These are phyloP conservation scores for Crepidodera aurea DNA, from an alignment of 2,888 invertebrate genomes.

Conservation along the genomic window DNA sequence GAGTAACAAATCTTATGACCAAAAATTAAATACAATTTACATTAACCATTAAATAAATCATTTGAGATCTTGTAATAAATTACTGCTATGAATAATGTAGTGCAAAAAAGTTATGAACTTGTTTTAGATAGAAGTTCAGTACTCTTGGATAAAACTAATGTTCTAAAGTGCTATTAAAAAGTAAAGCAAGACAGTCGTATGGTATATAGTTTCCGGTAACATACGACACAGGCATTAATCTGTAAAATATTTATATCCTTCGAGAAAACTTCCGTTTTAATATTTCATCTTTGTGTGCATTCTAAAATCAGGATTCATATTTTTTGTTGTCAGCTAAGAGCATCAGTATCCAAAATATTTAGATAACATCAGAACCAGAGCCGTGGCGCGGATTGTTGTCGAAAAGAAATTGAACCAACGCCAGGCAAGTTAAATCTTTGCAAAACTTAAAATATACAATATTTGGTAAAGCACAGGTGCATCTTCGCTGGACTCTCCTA, in stretches of 20 bases:
- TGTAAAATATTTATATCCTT: constrained; percentile 10
- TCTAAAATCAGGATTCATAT: not conserved
- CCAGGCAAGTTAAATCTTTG: too few relatives aligned
- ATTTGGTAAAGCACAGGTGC: too few relatives aligned
- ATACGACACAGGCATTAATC: constrained; percentile 14
- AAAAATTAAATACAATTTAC: too few relatives aligned
- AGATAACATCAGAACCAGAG: too few relatives aligned
- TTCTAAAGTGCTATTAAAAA: constrained; percentile 8
- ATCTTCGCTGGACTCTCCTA: too few relatives aligned
- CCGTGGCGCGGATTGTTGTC: too few relatives aligned
- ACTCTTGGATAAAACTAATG: not conserved
- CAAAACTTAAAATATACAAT: too few relatives aligned
- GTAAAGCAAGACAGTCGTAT: not conserved
- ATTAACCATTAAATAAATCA: too few relatives aligned
- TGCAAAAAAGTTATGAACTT: not conserved
- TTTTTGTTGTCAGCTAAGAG: not conserved
- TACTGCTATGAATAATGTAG: not conserved
- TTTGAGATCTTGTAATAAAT: not conserved
- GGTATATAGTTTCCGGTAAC: constrained; percentile 2
- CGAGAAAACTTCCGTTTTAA: not conserved
- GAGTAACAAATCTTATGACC: too few relatives aligned
- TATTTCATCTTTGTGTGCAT: not conserved
- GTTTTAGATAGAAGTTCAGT: not conserved
- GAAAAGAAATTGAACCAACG: too few relatives aligned
- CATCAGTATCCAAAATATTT: too few relatives aligned